Evolutionary conservation across 2,888 invertebrate genomes (phyloP).

Genomic region (Drosophila prostipennis): DNA sequence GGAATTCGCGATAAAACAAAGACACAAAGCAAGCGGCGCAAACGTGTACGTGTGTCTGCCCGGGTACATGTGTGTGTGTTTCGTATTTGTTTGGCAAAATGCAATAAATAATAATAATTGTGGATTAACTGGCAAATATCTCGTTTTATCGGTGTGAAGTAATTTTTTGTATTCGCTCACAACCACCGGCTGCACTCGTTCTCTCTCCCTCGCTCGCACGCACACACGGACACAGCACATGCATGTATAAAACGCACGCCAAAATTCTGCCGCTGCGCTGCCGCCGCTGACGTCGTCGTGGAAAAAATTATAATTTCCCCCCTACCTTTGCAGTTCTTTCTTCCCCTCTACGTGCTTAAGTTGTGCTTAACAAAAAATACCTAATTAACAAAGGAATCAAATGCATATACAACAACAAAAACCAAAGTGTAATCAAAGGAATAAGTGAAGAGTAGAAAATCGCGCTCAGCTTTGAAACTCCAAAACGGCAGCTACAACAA

Average conservation of each 20-base stretch:
- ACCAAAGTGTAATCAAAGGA: conserved; percentile 52
- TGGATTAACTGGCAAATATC: conserved; percentile 62
- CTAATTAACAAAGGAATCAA: conserved; percentile 32
- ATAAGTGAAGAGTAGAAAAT: conserved; percentile 48
- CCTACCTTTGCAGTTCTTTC: conserved; percentile 72
- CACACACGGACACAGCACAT: conserved; percentile 35
- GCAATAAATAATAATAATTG: conserved; percentile 73
- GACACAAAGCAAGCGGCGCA: conserved; percentile 46
- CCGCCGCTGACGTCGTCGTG: conserved; percentile 18
- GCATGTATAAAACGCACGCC: conserved; percentile 29
- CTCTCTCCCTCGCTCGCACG: conserved; percentile 20
- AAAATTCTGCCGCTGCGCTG: conserved; percentile 35
- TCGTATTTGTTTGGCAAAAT: conserved; percentile 62
- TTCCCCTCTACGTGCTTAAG: conserved; percentile 76
- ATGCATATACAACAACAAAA: conserved; percentile 32
- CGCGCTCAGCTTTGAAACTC: conserved; percentile 59
- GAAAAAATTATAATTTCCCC: conserved; percentile 52
- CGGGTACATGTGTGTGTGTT: conserved; percentile 21
- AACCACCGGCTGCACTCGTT: conserved; percentile 74
- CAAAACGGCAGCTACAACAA: conserved; percentile 31
- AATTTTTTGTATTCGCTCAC: conserved; percentile 55
- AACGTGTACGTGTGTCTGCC: conserved; percentile 32
- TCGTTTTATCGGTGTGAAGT: conserved; percentile 61
- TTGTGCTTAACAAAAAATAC: conserved; percentile 53
- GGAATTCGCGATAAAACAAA: conserved; percentile 74